Evolutionary conservation across 2,113 vertebrate species (phyloP).

Genomic region (Rostratula benghalensis): DNA sequence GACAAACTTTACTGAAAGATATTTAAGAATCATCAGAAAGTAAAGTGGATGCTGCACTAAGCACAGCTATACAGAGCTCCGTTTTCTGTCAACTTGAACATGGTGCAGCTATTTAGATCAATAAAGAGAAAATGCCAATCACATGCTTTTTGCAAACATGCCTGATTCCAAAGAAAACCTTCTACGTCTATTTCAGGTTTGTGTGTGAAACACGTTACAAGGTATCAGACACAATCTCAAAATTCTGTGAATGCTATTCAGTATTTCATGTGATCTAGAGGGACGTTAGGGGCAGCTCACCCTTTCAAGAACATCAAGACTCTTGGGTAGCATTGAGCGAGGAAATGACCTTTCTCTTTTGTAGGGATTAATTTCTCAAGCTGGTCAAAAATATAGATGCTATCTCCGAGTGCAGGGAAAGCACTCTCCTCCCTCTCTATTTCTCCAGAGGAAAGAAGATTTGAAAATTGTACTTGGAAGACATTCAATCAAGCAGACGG

Average conservation of each 20-base stretch:
- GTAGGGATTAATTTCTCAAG: not conserved
- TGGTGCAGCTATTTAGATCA: not conserved
- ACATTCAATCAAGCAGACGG: conserved; percentile 52
- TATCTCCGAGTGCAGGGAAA: not conserved
- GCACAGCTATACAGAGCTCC: not conserved
- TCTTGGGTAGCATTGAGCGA: not conserved
- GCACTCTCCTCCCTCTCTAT: not conserved
- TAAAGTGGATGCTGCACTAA: not conserved
- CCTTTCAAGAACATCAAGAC: not conserved
- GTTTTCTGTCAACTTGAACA: not conserved
- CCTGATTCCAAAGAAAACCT: not conserved
- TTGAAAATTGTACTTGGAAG: conserved; percentile 68
- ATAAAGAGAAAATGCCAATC: not conserved
- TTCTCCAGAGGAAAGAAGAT: conserved; percentile 49
- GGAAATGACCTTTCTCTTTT: not conserved
- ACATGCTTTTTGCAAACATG: not conserved
- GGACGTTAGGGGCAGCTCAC: not conserved
- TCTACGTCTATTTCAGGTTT: not conserved
- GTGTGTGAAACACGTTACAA: not conserved
- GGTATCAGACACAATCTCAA: not conserved
- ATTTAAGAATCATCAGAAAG: not conserved
- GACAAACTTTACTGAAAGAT: not conserved
- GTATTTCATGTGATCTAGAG: not conserved
- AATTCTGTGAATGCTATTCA: not conserved
- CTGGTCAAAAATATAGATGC: not conserved